Evolutionary conservation across 2,797 vertebrate genomes (phyloP), one percentile per base, ranked within the genome.

Genomic region (Acomys russatus): DNA sequence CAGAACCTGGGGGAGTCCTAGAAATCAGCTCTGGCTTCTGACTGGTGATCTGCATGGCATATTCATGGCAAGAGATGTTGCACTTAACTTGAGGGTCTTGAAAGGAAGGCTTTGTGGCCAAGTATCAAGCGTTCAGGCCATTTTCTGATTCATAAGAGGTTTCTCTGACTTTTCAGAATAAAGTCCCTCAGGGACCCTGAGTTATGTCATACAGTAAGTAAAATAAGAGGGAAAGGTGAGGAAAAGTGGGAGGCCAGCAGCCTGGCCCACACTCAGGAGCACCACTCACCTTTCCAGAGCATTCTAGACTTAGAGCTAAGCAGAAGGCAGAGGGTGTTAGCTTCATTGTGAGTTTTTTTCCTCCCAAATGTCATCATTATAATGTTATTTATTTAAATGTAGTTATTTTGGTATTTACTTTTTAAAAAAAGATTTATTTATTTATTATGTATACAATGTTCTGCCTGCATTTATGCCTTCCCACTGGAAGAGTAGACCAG

Each of bases 311-410:
- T 94, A 83, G 96, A 97, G 97, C 97, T 38, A 9, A 38, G 44
- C 85, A 87, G 73, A 92, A 14, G 23, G 30, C 6, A 66, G 88
- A 54, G 83, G 93, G 93, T 63, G 23, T 18, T 25, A 96, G 97
- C 97, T 98, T 97, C 96, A 90, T 96, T 94, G 88, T 97, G 91
- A 96, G 94, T 78, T n/a, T 80, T 80, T 59, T 59, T n/a, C n/a
- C 56, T 95, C 95, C 95, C 96, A 96, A 97, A 97, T 98, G 98
- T 98, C 98, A 97, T 97, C 97, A n/a, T n/a, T n/a, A 98, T 98
- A 98, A 94, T 97, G 77, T 98, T 98, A 98, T 98, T 98, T 99
- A 99, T 98, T 98, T 98, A 97, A 97, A 97, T 98, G 97, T 98
- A 98, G 98, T 98, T 98, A 97, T 97, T 98, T 98, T 97, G 96